Evolutionary conservation across 2,888 invertebrate species (phyloP), one percentile per base, ranked within the genome.

Genomic region (Drosophila stalkeri): DNA sequence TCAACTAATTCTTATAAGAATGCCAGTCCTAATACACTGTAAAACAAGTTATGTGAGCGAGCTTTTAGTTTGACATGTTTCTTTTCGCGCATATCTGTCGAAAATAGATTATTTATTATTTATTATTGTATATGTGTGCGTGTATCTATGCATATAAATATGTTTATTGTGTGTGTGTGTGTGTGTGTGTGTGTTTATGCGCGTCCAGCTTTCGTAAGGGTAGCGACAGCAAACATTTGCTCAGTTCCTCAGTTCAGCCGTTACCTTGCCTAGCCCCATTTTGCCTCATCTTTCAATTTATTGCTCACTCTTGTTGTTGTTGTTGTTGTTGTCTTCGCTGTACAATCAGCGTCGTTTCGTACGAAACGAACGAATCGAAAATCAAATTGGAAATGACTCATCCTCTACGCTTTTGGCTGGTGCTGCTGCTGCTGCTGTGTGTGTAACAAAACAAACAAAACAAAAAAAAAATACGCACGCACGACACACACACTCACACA

Each of bases 321-420:
- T 77, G 52, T 18, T 56, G 41, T 9, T 33, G 43, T 9, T 64
- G 65, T 61, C 66, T 37, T 33, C 35, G 72, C 70, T 72, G 68
- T 64, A 89, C 82, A 87, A 77, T 90, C 89, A 91, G 77, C 73
- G 75, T 72, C 71, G 75, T 81, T 90, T 90, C 85, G 77, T 80
- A 80, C 75, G 86, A 91, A 90, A 83, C 71, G 65, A 90, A 84
- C 61, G 67, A 82, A 79, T 77, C 69, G 79, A 86, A 79, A 83
- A 81, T 82, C 78, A 79, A 82, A 75, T 81, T 81, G 82, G 61
- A 80, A 69, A 84, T 90, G 90, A 90, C 76, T 90, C 90, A 90
- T 87, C 56, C 77, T 72, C 65, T 64, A 12, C 33, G 46, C 37
- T 72, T 52, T 52, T 54, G 44, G 52, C 55, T 49, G 57, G 39